Evolutionary conservation across 2,113 vertebrate species (phyloP), one percentile per base, ranked within the genome.

Genomic region (Colaptes auratus): DNA sequence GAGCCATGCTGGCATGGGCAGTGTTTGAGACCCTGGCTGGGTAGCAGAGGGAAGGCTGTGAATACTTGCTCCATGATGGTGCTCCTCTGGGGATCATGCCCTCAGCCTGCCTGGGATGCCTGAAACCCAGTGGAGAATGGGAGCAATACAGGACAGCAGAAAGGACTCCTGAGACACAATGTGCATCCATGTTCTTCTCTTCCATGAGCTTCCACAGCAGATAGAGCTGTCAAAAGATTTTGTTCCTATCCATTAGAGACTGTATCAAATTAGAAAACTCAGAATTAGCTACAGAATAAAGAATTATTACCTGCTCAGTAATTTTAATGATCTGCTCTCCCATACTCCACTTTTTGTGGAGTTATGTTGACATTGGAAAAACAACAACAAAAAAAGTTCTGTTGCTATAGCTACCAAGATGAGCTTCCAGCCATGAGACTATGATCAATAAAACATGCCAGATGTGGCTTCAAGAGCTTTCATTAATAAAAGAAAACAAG

Each of bases 381-480:
- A 42, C 48, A 82, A 90, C 78, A 20, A 50, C 9, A 20, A 77
- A 90, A 66, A 39, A 59, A 66, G 23, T 65, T 78, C 70, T 33
- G 92, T 96, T 96, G 92, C 96, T 79, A 94, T 96, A 71, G 95
- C 87, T 93, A 96, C 96, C 70, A 64, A 95, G 30, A 95, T 89
- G 82, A 88, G 77, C 46, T 93, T 88, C 46, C 59, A 94, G 81
- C 16, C 71, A 87, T 35, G 59, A 96, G 89, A 94, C 86, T 92
- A 65, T 78, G 72, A 96, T 97, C 95, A 97, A 96, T 96, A 97
- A 95, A 95, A 85, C 64, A 90, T 91, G 80, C 73, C 96, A 94
- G 91, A 96, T 95, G 82, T 88, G 86, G 50, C 88, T 96, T 83
- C 82, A 61, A 67, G 77, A 93, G 85, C 80, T 85, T 91, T 93